Evolutionary conservation across 2,797 vertebrate genomes (phyloP), one percentile per base, ranked within the genome.

Genomic region (Esox lucius): DNA sequence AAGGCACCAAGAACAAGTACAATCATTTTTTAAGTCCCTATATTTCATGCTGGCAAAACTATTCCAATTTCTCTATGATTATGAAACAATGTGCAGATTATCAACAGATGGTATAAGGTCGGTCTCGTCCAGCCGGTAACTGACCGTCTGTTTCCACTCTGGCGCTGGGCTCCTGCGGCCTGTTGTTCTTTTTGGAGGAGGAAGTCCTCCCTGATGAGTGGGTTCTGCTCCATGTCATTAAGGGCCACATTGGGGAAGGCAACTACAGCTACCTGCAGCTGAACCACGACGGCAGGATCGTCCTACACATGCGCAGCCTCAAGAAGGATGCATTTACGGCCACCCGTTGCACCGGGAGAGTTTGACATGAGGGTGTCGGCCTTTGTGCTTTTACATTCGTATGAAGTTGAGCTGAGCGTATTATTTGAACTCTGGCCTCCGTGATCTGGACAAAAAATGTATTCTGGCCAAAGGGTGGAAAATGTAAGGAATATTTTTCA

Each of bases 211-310:
- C 95, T 0, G 92, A 93, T 0, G 93, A 96, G 73, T 95, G 93
- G 93, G 75, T 94, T 64, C 95, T 98, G 42, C 95, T 99, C 46
- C 97, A 98, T 0, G 97, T 98, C 61, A 95, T 98, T 4, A 97
- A 97, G 81, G 97, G 97, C 31, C 96, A 97, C 84, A 94, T 98
- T 0, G 96, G 96, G 1, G 96, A 96, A 0, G 97, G 97, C 2
- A 99, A 99, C 87, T 99, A 98, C 91, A 99, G 96, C 90, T 98
- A 99, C 78, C 78, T 99, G 88, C 91, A 96, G 74, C 90, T 98
- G 22, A 96, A 95, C 86, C 97, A 99, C 0, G 96, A 97, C 31
- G 97, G 98, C 0, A 89, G 88, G 19, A 93, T 99, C 17, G 88
- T 97, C 1, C 94, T 99, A 5, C 85, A 93, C 76, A 95, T 99